Conservation (phyloP, 2,888 invertebrate genomes). For the Lepidocyrtinus sp. region DNA sequence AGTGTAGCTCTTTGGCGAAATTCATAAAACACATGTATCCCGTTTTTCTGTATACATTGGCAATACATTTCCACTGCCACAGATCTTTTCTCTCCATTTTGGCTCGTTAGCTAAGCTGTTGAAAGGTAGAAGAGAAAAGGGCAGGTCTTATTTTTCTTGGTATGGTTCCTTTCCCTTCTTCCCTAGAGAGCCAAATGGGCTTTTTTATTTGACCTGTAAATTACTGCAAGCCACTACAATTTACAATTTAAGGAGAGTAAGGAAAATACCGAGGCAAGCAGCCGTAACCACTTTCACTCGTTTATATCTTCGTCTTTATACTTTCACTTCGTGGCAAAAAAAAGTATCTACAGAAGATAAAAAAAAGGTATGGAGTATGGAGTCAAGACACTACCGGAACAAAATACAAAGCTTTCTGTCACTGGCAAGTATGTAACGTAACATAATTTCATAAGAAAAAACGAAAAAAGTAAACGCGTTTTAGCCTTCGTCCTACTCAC, state of each 20-base stretch:
- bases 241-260: constrained; percentile 41
- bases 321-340: too few relatives aligned
- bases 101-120: not conserved
- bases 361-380: constrained; percentile 29
- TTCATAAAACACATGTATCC: not conserved
- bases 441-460: constrained; percentile 55
- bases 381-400: too few relatives aligned
- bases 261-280: constrained; percentile 43
- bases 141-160: not conserved
- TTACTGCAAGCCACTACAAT: constrained; percentile 52
- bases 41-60: not conserved
- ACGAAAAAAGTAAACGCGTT: too few relatives aligned
- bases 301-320: not conserved
- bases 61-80: not conserved
- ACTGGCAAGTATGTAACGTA: constrained; percentile 33
- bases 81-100: too few relatives aligned
- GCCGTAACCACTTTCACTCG: constrained; percentile 42
- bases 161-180: not conserved
- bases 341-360: too few relatives aligned
- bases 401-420: constrained; percentile 42
- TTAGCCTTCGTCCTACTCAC: too few relatives aligned
- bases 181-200: constrained; percentile 25
- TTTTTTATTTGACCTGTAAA: constrained; percentile 60
- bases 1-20: not conserved
- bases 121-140: not conserved